These are phyloP conservation scores for Drosophila lini DNA, from an alignment of 1,140 invertebrate genomes.

Conservation along the genomic window DNA sequence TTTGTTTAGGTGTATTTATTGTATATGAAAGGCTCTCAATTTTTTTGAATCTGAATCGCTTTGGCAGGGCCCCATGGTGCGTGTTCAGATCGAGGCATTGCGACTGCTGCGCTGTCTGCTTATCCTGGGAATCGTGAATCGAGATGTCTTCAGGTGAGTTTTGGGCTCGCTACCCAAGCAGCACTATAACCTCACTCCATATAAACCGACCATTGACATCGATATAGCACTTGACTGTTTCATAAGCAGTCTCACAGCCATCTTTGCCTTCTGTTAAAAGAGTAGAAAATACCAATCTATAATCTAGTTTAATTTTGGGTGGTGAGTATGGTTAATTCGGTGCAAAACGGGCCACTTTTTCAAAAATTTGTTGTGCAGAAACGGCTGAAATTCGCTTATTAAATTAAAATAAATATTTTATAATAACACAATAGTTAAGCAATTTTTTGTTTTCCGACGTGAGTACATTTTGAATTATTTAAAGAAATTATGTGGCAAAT, in stretches of 20 bases:
- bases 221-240: conserved; percentile 66
- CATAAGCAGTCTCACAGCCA: conserved; percentile 69
- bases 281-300: not conserved
- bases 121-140: conserved; percentile 63
- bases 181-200: conserved; percentile 17
- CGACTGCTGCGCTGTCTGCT: conserved; percentile 73
- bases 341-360: too few species aligned
- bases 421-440: too few species aligned
- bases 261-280: conserved; percentile 56
- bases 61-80: conserved; percentile 72
- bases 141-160: conserved; percentile 68
- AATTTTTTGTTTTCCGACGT: too few species aligned
- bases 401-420: too few species aligned
- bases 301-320: too few species aligned
- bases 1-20: conserved; percentile 20
- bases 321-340: too few species aligned
- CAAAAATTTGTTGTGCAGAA: too few species aligned
- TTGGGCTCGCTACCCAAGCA: conserved; percentile 33
- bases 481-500: too few species aligned
- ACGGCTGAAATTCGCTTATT: too few species aligned
- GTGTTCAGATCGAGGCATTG: conserved; percentile 87
- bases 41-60: not conserved
- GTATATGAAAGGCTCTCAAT: not conserved
- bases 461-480: too few species aligned
- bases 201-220: conserved; percentile 58